A percentile compares a stretch with the other conserved stretches of the same genome.
Evolutionary conservation across 2,797 vertebrate species (phyloP).

Genomic region (Rhodeus uyekii): DNA sequence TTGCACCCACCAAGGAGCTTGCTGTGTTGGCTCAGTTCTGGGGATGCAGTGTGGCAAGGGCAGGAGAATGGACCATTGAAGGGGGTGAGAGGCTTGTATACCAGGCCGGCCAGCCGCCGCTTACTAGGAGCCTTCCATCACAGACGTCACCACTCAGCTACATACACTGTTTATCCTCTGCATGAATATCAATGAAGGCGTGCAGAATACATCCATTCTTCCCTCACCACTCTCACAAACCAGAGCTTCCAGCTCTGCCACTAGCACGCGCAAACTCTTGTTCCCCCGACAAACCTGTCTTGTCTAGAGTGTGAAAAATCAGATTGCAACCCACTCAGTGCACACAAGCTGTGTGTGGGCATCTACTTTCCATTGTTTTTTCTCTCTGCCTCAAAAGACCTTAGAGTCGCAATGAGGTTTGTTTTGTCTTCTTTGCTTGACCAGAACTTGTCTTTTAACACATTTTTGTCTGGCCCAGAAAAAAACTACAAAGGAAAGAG

Average conservation of each 20-base stretch:
- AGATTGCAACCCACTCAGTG: conserved; percentile 69
- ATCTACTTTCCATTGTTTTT: conserved; percentile 35
- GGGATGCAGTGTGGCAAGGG: conserved; percentile 68
- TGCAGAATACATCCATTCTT: conserved; percentile 71
- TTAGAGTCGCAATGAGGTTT: conserved; percentile 72
- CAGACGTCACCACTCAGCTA: conserved; percentile 78
- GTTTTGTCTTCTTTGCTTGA: conserved; percentile 70
- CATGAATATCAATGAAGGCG: conserved; percentile 79
- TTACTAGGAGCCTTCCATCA: conserved; percentile 77
- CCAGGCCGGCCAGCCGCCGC: conserved; percentile 72
- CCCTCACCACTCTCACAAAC: conserved; percentile 67
- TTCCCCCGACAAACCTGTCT: conserved; percentile 75
- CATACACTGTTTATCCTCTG: conserved; percentile 76
- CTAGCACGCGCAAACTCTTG: conserved; percentile 71
- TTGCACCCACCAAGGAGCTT: conserved; percentile 74
- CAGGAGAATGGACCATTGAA: conserved; percentile 70
- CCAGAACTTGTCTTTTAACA: conserved; percentile 71
- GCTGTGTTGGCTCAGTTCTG: conserved; percentile 63
- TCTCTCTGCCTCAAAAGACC: conserved; percentile 60
- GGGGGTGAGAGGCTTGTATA: conserved; percentile 64
- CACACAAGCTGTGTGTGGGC: conserved; percentile 51
- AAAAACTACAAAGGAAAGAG: conserved; percentile 73
- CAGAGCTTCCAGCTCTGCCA: conserved; percentile 65
- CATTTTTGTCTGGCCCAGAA: conserved; percentile 67
- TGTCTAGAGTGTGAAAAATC: conserved; percentile 74